Percentiles rank a stretch among this genome's conserved stretches.
Conservation (phyloP, 2,797 vertebrate species). For the Sebastes kiyomatsui region DNA sequence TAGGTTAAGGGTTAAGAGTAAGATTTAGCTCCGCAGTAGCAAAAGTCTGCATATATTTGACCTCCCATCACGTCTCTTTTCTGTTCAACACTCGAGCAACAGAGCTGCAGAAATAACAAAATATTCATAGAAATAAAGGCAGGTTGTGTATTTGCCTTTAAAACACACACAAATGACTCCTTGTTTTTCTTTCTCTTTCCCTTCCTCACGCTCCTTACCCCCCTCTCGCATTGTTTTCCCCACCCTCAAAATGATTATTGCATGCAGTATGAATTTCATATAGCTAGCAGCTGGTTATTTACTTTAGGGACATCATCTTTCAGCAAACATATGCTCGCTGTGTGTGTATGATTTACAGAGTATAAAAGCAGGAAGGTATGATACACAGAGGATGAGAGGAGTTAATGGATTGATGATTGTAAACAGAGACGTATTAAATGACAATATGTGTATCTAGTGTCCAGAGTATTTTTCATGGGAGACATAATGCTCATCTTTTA, state of each 20-base stretch:
- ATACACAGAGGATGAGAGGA: not conserved
- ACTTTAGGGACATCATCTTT: slow-evolving; percentile 1
- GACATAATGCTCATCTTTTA: not conserved
- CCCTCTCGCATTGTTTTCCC: not conserved
- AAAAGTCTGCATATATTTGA: not conserved
- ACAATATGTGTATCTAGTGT: not conserved
- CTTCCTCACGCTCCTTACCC: not conserved
- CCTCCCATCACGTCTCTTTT: not conserved
- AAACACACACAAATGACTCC: not conserved
- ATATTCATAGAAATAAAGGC: not conserved
- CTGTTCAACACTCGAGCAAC: not conserved
- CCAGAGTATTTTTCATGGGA: not conserved
- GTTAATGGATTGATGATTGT: not conserved
- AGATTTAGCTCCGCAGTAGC: not conserved
- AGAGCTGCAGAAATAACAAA: not conserved
- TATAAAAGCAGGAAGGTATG: not conserved
- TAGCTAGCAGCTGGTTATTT: slow-evolving; percentile 16
- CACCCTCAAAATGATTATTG: not conserved
- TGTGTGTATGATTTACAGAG: not conserved
- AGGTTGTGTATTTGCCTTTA: not conserved
- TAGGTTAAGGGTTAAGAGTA: not conserved
- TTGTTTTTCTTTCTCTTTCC: not conserved
- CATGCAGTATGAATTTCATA: slow-evolving; percentile 1
- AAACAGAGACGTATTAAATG: not conserved
- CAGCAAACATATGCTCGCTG: not conserved